A percentile compares a stretch with the other conserved stretches of the same genome.
phyloP scores from a whole-genome alignment of 2,888 invertebrate species.

The Clanis bilineata region DNA sequence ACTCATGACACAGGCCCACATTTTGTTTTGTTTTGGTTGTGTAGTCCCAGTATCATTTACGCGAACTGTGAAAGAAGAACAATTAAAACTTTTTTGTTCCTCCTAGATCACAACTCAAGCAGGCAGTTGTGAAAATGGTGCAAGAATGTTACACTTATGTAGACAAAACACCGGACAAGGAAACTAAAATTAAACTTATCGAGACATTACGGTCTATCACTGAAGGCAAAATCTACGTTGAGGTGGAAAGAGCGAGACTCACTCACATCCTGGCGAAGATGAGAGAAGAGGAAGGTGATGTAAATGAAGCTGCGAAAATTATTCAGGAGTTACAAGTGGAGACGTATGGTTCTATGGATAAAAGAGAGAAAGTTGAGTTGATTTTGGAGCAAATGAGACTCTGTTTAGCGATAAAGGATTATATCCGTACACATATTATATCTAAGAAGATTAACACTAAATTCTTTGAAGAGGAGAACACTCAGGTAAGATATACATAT shows the following conservation, averaged over 20 bases:
- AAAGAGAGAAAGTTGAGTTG: constrained; percentile 97
- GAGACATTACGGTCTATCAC: constrained; percentile 97
- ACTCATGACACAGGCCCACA: too few relatives aligned
- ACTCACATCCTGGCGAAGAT: constrained; percentile 95
- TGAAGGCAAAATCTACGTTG: constrained; percentile 99
- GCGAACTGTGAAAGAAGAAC: too few relatives aligned
- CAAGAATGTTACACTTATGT: constrained; percentile 97
- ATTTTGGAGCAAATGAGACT: constrained; percentile 99
- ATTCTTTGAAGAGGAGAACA: constrained; percentile 95
- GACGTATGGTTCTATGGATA: constrained; percentile 99
- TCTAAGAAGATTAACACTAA: constrained; percentile 99
- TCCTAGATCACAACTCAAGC: constrained; percentile 93
- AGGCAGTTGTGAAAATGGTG: constrained; percentile 98
- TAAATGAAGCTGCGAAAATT: constrained; percentile 94
- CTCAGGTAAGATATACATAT: constrained; percentile 71
- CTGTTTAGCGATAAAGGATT: constrained; percentile 97
- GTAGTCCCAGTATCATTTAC: too few relatives aligned
- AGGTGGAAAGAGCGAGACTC: constrained; percentile 97
- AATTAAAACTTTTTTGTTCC: neutral
- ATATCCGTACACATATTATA: constrained; percentile 98
- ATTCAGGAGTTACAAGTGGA: constrained; percentile 97
- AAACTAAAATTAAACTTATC: constrained; percentile 95
- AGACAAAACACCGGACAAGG: constrained; percentile 95
- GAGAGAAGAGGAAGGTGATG: constrained; percentile 91
- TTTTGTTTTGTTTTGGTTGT: too few relatives aligned